Evolutionary conservation across 2,113 vertebrate species (phyloP).

Genomic region (Centrocercus urophasianus): DNA sequence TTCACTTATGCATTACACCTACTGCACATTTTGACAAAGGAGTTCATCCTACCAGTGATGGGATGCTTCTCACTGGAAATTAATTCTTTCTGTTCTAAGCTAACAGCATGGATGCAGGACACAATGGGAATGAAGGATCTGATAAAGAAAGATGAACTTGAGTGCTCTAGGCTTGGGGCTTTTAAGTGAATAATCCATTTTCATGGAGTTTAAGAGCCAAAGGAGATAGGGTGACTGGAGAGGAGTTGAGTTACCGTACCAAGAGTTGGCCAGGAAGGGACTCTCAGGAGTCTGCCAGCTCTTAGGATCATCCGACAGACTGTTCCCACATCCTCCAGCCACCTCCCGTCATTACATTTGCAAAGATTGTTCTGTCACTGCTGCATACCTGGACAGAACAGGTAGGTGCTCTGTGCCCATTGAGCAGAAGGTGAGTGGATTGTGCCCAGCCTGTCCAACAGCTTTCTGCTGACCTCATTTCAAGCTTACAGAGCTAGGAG

Average conservation of each 20-base stretch:
- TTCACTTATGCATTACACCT: neutral
- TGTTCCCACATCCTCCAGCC: neutral
- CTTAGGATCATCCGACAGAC: neutral
- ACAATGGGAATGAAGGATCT: neutral
- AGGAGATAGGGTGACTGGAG: neutral
- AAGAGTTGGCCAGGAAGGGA: neutral
- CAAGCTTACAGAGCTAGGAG: neutral
- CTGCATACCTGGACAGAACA: neutral
- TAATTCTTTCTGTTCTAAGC: neutral
- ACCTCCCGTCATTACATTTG: neutral
- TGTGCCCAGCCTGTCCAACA: neutral
- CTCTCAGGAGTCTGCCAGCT: neutral
- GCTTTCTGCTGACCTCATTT: neutral
- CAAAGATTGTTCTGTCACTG: neutral
- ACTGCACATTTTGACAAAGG: neutral
- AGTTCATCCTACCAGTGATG: neutral
- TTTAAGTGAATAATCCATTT: neutral
- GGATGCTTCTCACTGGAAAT: neutral
- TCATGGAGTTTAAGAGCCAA: neutral
- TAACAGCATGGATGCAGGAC: neutral
- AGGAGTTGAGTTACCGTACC: accelerated
- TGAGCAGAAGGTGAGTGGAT: neutral
- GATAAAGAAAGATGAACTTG: neutral
- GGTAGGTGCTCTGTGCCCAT: neutral
- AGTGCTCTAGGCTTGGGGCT: neutral